Conservation (phyloP, 1,140 invertebrate genomes). For the Phortica variegata region DNA sequence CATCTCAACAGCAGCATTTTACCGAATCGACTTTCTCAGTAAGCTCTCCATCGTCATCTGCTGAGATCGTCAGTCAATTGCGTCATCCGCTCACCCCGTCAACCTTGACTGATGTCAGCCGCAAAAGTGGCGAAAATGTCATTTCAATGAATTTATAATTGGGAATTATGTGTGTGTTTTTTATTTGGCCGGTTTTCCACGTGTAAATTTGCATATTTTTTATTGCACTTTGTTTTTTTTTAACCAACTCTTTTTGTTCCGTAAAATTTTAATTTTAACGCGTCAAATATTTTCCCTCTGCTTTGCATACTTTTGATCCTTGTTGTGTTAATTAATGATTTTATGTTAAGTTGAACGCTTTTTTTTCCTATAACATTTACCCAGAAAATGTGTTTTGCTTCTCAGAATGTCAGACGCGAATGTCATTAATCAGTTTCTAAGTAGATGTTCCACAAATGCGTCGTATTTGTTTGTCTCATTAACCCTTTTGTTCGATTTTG, state of each 20-base stretch:
- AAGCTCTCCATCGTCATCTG: too few species aligned
- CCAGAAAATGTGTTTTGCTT: constrained; percentile 30
- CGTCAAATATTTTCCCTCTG: background rate
- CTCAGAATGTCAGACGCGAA: constrained; percentile 17
- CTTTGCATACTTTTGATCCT: constrained; percentile 19
- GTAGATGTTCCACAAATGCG: constrained; percentile 26
- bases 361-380: constrained; percentile 15
- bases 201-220: constrained; percentile 22
- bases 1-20: constrained; percentile 3
- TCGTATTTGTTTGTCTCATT: constrained; percentile 39
- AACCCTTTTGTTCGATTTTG: constrained; percentile 48
- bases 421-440: constrained; percentile 51
- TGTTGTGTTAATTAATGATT: constrained; percentile 46
- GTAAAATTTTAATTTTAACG: background rate
- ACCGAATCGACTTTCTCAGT: too few species aligned
- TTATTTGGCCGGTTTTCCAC: background rate
- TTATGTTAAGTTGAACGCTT: constrained; percentile 33
- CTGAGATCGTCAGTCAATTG: too few species aligned
- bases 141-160: constrained; percentile 57
- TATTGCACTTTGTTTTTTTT: constrained; percentile 2
- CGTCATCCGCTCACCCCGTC: too few species aligned
- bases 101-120: constrained; percentile 30
- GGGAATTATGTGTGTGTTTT: constrained; percentile 35
- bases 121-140: constrained; percentile 35
- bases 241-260: background rate